Percentiles rank a stretch among this genome's conserved stretches.
Conservation (phyloP, 2,888 invertebrate species). For the Temnothorax ravouxi region DNA sequence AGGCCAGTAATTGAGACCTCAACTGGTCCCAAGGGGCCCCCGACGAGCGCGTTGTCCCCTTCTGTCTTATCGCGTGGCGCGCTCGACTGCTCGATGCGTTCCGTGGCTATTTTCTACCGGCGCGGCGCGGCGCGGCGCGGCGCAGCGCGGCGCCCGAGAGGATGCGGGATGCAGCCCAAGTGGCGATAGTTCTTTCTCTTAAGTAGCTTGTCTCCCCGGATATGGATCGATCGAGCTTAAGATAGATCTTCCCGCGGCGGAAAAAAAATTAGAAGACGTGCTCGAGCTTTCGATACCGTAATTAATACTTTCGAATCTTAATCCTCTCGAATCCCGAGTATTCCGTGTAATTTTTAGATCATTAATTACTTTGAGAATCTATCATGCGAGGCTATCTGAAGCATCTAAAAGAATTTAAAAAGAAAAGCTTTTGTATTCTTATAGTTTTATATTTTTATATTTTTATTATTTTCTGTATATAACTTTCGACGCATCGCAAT, state of each 20-base stretch:
- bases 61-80: slow-evolving; percentile 73
- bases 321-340: not conserved
- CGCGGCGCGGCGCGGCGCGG: not conserved
- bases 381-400: not conserved
- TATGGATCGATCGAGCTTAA: not conserved
- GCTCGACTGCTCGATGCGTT: slow-evolving; percentile 63
- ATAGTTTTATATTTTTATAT: not conserved
- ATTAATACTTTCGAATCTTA: not conserved
- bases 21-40: slow-evolving; percentile 75
- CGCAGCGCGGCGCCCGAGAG: slow-evolving; percentile 45
- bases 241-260: not conserved
- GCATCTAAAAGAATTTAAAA: not conserved
- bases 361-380: not conserved
- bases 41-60: slow-evolving; percentile 49
- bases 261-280: not conserved
- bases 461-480: not conserved
- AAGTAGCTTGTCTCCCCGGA: slow-evolving; percentile 21
- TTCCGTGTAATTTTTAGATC: not conserved
- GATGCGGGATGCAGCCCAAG: not conserved
- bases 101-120: slow-evolving; percentile 64
- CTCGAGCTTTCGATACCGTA: not conserved
- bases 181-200: slow-evolving; percentile 18
- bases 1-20: slow-evolving; percentile 83
- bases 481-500: not conserved
- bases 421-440: not conserved